Evolutionary conservation across 2,888 invertebrate species (phyloP).

Genomic region (Druceiella hillmani): DNA sequence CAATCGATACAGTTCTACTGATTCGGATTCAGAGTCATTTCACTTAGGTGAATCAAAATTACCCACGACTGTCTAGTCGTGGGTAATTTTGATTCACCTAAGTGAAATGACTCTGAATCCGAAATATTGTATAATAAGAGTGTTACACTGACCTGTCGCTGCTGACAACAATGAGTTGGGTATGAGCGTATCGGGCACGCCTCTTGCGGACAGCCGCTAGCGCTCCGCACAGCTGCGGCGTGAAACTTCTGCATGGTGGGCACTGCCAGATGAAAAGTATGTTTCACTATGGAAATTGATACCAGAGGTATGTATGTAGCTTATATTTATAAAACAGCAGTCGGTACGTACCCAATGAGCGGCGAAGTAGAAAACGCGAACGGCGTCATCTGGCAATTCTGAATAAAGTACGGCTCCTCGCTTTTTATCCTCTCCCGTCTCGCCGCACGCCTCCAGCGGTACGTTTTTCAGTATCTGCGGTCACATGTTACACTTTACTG

Average conservation of each 20-base stretch:
- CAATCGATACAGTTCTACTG: too few species aligned
- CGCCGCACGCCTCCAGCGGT: constrained; percentile 32
- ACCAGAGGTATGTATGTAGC: too few species aligned
- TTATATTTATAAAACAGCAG: too few species aligned
- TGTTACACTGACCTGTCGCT: constrained; percentile 75
- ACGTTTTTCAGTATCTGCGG: constrained; percentile 45
- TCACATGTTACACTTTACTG: too few species aligned
- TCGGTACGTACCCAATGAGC: constrained; percentile 74
- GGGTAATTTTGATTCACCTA: too few species aligned
- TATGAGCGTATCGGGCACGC: constrained; percentile 56
- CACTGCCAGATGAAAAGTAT: constrained; percentile 53
- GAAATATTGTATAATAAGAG: too few species aligned
- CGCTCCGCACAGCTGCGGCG: constrained; percentile 69
- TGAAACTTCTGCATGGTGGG: constrained; percentile 81
- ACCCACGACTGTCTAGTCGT: too few species aligned
- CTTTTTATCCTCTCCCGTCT: background rate
- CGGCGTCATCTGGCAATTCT: constrained; percentile 54
- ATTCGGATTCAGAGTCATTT: too few species aligned
- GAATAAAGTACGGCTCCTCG: constrained; percentile 46
- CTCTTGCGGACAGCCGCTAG: constrained; percentile 63
- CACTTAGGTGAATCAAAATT: too few species aligned
- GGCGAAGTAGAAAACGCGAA: constrained; percentile 79
- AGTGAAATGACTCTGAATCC: too few species aligned
- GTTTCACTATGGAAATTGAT: background rate
- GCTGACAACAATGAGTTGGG: constrained; percentile 80